Base-by-base conservation (phyloP, 2,797 vertebrate genomes). In the Trichosurus vulpecula region DNA sequence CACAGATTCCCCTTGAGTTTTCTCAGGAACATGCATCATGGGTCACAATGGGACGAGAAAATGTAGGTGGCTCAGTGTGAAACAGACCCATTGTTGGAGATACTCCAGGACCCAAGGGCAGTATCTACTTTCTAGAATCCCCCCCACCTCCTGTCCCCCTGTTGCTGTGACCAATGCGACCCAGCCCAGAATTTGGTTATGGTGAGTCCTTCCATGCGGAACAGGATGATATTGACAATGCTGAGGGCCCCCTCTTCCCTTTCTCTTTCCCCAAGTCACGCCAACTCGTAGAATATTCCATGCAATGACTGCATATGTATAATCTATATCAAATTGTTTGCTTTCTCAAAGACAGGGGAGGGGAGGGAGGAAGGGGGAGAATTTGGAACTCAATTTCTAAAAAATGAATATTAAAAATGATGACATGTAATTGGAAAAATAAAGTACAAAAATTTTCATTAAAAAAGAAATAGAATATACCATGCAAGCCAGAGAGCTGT, bases 41-140 rank as follows among this genome's bases (percentile, higher is more conserved):
- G 74, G 41, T 87, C 41, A 12, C 74, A 87, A 47, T 47, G 9
- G 41, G 41, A 3, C 3, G 3, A 87, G 74, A 87, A 22, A 87
- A 51, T 87, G 25, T 51, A 47, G 74, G 41, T 51, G 41, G 41
- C 22, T 87, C 74, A 87, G 12, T 51, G 74, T 87, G 74, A 87
- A 47, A 87, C 41, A 87, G 74, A 25, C 22, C 41, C 74, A 27
- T 87, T 0, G 0, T 41, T 87, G 41, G 74, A 87, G 74, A 87
- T 87, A 51, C 22, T 87, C 22, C 52, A 54, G 90, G 90, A 12
- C 92, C 54, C 25, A 10, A 30, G 91, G 92, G 90, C n/a, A 41
- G 94, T 52, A 53, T 54, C 92, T 92, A 61, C 87, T 89, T 93
- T 95, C 41, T 0, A 41, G 90, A 61, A 90, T 91, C 54, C 19